Conservation (phyloP, 2,888 invertebrate genomes). For the Drosophila stalkeri region DNA sequence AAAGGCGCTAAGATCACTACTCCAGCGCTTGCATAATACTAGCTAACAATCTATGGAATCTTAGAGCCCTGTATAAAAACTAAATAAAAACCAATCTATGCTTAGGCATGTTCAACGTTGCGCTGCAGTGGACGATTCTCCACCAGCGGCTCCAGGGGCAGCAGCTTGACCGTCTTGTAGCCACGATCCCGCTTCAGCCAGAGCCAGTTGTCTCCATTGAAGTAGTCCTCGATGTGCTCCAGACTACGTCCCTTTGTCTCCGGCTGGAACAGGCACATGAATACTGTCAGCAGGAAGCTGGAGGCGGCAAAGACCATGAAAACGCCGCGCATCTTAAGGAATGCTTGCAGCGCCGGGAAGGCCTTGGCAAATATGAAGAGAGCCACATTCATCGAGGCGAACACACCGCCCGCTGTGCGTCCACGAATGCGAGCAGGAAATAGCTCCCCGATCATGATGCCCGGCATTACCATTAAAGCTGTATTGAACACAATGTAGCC, state of each 20-base stretch:
- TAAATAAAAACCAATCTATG: slow-evolving; percentile 8
- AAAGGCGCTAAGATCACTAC: slow-evolving; percentile 17
- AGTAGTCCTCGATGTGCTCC: slow-evolving; percentile 92
- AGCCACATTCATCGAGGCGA: slow-evolving; percentile 89
- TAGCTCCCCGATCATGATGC: slow-evolving; percentile 91
- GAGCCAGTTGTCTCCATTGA: slow-evolving; percentile 88
- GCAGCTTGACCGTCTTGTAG: slow-evolving; percentile 71
- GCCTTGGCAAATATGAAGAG: slow-evolving; percentile 90
- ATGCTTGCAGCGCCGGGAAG: slow-evolving; percentile 88
- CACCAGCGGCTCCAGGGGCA: slow-evolving; percentile 45
- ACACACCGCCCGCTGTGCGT: slow-evolving; percentile 90
- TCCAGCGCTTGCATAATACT: slow-evolving; percentile 42
- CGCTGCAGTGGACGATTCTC: slow-evolving; percentile 17
- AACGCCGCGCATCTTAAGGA: slow-evolving; percentile 88
- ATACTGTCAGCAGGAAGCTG: slow-evolving; percentile 88
- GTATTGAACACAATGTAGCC: slow-evolving; percentile 91
- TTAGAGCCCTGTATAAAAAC: slow-evolving; percentile 47
- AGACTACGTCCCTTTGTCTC: slow-evolving; percentile 91
- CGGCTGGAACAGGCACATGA: slow-evolving; percentile 89
- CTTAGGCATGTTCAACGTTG: slow-evolving; percentile 37
- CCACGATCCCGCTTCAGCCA: slow-evolving; percentile 86
- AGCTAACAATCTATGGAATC: slow-evolving; percentile 41
- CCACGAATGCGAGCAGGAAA: slow-evolving; percentile 91
- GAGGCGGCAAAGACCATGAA: slow-evolving; percentile 90
- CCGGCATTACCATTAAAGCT: slow-evolving; percentile 90